Percentiles rank a stretch among this genome's conserved stretches.
These are phyloP conservation scores for Drosophila fungiperda DNA, from an alignment of 2,888 invertebrate genomes.

Conservation along the genomic window DNA sequence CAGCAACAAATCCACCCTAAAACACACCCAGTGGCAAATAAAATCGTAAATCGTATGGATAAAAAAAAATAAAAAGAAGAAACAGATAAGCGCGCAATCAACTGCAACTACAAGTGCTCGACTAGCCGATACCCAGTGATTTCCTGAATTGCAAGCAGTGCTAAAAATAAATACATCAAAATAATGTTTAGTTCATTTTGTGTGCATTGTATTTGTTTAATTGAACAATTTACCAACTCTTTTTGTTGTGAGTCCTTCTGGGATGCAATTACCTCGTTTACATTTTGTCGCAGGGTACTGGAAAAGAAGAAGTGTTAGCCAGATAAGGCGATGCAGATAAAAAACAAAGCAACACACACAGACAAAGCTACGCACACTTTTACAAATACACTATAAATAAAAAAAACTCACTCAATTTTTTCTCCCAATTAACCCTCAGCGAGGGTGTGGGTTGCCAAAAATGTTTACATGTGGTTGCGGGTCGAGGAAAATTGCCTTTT, in stretches of 20 bases:
- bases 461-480: constrained; percentile 71
- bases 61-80: constrained; percentile 21
- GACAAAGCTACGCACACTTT: constrained; percentile 20
- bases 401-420: constrained; percentile 49
- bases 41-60: constrained; percentile 45
- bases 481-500: constrained; percentile 68
- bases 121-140: constrained; percentile 25
- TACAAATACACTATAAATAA: constrained; percentile 56
- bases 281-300: constrained; percentile 31
- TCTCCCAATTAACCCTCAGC: constrained; percentile 47
- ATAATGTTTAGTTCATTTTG: background rate
- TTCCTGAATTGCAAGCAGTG: background rate
- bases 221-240: background rate
- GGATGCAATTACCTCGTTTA: constrained; percentile 19
- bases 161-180: background rate
- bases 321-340: constrained; percentile 74
- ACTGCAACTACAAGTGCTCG: constrained; percentile 17
- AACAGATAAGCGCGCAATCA: constrained; percentile 73
- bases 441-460: constrained; percentile 33
- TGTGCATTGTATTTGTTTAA: background rate
- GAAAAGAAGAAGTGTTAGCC: constrained; percentile 56
- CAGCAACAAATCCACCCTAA: constrained; percentile 55
- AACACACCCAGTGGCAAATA: constrained; percentile 42
- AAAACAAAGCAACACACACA: constrained; percentile 64
- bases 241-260: background rate